Conservation (phyloP, 2,113 vertebrate species). For the Neogobius melanostomus region DNA sequence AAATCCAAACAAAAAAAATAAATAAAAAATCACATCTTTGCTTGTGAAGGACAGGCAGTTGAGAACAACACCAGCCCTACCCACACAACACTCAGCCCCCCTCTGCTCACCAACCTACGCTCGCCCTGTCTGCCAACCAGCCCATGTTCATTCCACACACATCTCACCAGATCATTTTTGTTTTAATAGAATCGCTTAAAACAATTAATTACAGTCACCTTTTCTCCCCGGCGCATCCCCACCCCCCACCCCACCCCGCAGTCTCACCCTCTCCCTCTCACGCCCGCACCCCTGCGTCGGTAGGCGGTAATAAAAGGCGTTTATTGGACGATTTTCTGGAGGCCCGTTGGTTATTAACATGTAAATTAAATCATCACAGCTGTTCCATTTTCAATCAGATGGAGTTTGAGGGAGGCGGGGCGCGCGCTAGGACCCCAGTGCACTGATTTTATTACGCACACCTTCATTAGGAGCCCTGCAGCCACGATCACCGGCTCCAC, state of each 20-base stretch:
- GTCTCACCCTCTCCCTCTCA: conserved; percentile 31
- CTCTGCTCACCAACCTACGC: conserved; percentile 31
- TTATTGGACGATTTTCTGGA: conserved; percentile 97
- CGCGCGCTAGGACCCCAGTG: conserved; percentile 81
- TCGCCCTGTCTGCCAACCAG: conserved; percentile 66
- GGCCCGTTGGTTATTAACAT: conserved; percentile 99
- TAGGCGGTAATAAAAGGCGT: conserved; percentile 95
- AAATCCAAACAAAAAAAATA: conserved; percentile 50
- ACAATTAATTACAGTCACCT: conserved; percentile 99
- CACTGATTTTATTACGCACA: conserved; percentile 91
- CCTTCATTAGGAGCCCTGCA: conserved; percentile 87
- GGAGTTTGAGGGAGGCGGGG: conserved; percentile 85
- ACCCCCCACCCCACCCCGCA: conserved; percentile 28
- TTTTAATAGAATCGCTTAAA: conserved; percentile 99
- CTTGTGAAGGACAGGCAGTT: conserved; percentile 27
- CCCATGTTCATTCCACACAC: conserved; percentile 84
- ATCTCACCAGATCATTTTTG: conserved; percentile 90
- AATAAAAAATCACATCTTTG: conserved; percentile 47
- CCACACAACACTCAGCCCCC: conserved; percentile 21
- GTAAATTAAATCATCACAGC: conserved; percentile 99
- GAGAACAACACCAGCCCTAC: neutral
- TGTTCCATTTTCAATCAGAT: conserved; percentile 99
- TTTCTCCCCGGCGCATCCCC: conserved; percentile 33
- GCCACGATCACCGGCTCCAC: conserved; percentile 63
- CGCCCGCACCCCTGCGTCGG: conserved; percentile 89